A percentile compares a stretch with the other conserved stretches of the same genome.
These are phyloP conservation scores for Tetranychus truncatus DNA, from an alignment of 2,888 invertebrate species.

Conservation along the genomic window DNA sequence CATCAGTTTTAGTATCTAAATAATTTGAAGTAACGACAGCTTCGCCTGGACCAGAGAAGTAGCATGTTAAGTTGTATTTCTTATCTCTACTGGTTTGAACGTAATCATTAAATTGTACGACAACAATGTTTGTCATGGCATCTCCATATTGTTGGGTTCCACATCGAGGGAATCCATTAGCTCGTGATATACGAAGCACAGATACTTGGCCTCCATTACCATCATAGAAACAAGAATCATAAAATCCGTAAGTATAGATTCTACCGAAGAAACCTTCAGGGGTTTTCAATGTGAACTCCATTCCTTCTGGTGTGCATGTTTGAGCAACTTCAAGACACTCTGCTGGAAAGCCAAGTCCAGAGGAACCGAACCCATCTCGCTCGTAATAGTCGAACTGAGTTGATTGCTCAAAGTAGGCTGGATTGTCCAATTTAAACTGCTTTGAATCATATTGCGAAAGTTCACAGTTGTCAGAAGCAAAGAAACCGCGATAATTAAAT, in stretches of 20 bases:
- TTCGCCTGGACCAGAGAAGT: conserved; percentile 75
- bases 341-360: conserved; percentile 12
- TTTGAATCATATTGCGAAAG: conserved; percentile 66
- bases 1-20: conserved; percentile 28
- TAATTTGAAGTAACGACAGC: conserved; percentile 62
- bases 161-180: conserved; percentile 82
- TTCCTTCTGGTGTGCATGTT: conserved; percentile 77
- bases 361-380: conserved; percentile 44
- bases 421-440: conserved; percentile 64
- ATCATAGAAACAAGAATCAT: conserved; percentile 72
- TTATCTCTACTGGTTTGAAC: conserved; percentile 78
- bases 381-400: conserved; percentile 50
- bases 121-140: conserved; percentile 79
- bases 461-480: conserved; percentile 56
- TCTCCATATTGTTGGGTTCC: conserved; percentile 80
- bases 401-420: conserved; percentile 59
- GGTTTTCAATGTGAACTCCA: conserved; percentile 73
- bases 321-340: conserved; percentile 48
- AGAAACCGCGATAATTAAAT: conserved; percentile 52
- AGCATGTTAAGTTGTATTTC: conserved; percentile 74
- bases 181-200: conserved; percentile 56
- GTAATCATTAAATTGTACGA: conserved; percentile 78
- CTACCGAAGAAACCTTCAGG: conserved; percentile 74
- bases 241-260: conserved; percentile 77
- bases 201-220: conserved; percentile 70